Evolutionary conservation across 2,113 vertebrate genomes (phyloP).

Genomic region (Panthera tigris): DNA sequence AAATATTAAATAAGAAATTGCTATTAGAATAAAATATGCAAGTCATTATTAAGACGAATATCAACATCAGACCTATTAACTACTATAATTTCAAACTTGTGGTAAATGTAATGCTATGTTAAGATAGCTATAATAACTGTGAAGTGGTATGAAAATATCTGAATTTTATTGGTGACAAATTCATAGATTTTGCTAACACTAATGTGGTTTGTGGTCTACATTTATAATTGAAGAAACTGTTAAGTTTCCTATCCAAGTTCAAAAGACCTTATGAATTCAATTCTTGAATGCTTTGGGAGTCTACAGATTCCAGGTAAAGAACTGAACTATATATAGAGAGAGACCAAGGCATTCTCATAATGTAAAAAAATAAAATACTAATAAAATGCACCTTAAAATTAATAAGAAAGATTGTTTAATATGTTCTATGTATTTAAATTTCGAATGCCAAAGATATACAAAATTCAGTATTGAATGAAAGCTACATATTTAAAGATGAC

Average conservation of each 20-base stretch:
- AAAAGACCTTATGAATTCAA: background rate
- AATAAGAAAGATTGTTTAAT: background rate
- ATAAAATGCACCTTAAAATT: background rate
- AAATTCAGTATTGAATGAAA: slow-evolving; percentile 23
- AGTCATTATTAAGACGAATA: background rate
- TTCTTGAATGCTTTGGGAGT: background rate
- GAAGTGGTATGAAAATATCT: background rate
- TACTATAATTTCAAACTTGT: background rate
- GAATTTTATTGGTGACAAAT: background rate
- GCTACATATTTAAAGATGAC: background rate
- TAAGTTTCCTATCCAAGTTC: background rate
- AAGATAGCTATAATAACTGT: background rate
- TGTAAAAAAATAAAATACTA: slow-evolving; percentile 30
- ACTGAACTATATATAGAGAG: background rate
- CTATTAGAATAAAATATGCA: background rate
- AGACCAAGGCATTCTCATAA: background rate
- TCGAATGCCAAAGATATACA: background rate
- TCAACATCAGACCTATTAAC: background rate
- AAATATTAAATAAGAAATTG: slow-evolving; percentile 21
- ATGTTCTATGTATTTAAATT: background rate
- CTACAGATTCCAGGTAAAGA: background rate
- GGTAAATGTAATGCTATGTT: background rate
- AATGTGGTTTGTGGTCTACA: background rate
- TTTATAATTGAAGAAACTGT: background rate
- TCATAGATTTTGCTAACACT: slow-evolving; percentile 12